Base-by-base conservation (phyloP, 2,113 vertebrate genomes). In the cattle (Bos taurus) region DNA sequence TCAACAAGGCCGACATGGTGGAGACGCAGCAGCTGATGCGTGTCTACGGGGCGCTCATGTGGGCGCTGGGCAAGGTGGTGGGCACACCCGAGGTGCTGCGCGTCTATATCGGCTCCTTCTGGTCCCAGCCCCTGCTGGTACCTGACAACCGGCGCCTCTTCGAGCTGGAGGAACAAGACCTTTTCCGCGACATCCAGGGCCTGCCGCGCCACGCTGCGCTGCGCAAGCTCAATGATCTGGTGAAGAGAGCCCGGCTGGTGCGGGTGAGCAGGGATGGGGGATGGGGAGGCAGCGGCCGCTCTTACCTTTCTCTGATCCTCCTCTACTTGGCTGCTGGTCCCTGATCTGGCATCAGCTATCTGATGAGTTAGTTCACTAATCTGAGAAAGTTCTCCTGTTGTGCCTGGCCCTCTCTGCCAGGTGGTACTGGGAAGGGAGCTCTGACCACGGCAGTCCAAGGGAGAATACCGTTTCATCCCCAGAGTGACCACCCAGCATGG, bases 1-100 rank as follows among this genome's bases (percentile, higher is more conserved):
- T 99, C 80, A 99, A 99, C 99, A 99, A 99, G 97, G 99, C 99
- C 0, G 99, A 99, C 98, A 99, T 99, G 99, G 99, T 99, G 98
- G 99, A 99, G 86, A 99, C 99, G 4, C 99, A 99, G 98, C 99
- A 99, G 99, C 98, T 99, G 97, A 99, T 99, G 99, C 98, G 99
- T 0, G 99, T 99, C 50, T 99, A 99, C 16, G 99, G 99, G 0
- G 99, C 99, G 0, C 99, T 99, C 95, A 99, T 99, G 99, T 99
- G 99, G 99, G 99, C 99, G 4, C 98, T 99, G 97, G 99, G 99
- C 40, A 99, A 99, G 97, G 99, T 99, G 91, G 99, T 99, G 95
- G 98, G 99, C 95, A 99, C 99, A 3, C 99, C 99, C 1, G 99
- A 99, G 98, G 99, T 99, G 40, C 98, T 99, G 96, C 99, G 99